Base-by-base conservation (phyloP, 2,888 invertebrate genomes). In the Linyphia triangularis region DNA sequence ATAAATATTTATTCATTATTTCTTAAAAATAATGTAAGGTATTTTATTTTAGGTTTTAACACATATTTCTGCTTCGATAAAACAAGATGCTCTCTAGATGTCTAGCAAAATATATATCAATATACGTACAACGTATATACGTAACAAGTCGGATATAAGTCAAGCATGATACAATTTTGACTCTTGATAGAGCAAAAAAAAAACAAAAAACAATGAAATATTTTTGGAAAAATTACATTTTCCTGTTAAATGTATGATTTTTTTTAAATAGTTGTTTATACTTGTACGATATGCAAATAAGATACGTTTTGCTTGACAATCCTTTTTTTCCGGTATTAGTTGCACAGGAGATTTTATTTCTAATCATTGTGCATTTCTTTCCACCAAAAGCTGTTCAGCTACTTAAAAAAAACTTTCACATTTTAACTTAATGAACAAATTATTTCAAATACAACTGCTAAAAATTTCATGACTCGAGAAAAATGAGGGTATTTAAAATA, bases 121-220 rank as follows among this genome's bases (percentile, higher is more conserved):
- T 72, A 88, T 88, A 88, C 86, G 86, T 88, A 88, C 72, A 81
- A 75, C 86, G 73, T 88, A 75, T 81, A 88, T 88, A 88, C 86
- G 86, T 88, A 88, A 88, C 59, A 86, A 86, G 72, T 65, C 79
- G 24, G 59, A 84, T 84, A 84, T 16, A 75, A 65, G 51, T 51
- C 28, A 75, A 79, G 40, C 63, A 70, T 24, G 24, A 70, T n/a
- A 22, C 24, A 13, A 37, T 40, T 24, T 37, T 70, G 16, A 43
- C 7, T 70, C 40, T 28, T 26, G 5, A 61, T 61, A 9, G 26
- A 67, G 30, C 28, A 7, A 61, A 61, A n/a, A n/a, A 19, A 75
- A 22, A 30, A 75, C 10, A 26, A 30, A 22, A 51, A 65, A 43
- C 37, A 37, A 69, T 22, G 33, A 73, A 67, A 26, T 72, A 78